Percentiles rank a stretch among this genome's conserved stretches.
phyloP scores from a whole-genome alignment of 2,797 vertebrate genomes.

The Lateolabrax maculatus region DNA sequence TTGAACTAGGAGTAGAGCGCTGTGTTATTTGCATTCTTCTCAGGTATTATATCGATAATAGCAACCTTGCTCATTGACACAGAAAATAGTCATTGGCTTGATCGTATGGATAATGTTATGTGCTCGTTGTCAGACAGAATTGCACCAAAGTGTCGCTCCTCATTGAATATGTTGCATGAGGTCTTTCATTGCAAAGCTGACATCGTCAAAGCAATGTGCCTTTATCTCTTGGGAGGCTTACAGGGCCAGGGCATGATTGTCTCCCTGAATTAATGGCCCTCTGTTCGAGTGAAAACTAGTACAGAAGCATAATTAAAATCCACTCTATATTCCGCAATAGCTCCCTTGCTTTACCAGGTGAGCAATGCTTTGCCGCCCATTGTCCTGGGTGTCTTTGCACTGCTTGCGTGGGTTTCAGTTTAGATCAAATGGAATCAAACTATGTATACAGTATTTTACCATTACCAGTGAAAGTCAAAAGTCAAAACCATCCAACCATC shows the following conservation, averaged over 20 bases:
- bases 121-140: conserved; percentile 59
- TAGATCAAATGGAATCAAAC: conserved; percentile 27
- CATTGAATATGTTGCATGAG: conserved; percentile 53
- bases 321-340: conserved; percentile 65
- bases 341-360: conserved; percentile 66
- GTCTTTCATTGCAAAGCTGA: conserved; percentile 70
- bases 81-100: conserved; percentile 24
- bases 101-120: conserved; percentile 56
- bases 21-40: not conserved
- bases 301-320: conserved; percentile 80
- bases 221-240: conserved; percentile 74
- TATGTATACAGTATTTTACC: not conserved
- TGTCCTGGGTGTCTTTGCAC: conserved; percentile 39
- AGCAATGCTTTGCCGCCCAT: conserved; percentile 36
- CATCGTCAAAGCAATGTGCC: conserved; percentile 75
- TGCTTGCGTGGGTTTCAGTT: conserved; percentile 35
- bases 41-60: conserved; percentile 1
- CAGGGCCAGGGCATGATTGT: conserved; percentile 69
- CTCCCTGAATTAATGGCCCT: conserved; percentile 79
- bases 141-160: conserved; percentile 51
- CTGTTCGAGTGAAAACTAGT: conserved; percentile 76
- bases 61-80: conserved; percentile 31
- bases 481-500: not conserved
- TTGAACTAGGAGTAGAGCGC: not conserved
- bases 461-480: conserved; percentile 7